These are phyloP conservation scores for Schlechtendalia chinensis DNA, from an alignment of 1,140 invertebrate genomes.

Conservation along the genomic window DNA sequence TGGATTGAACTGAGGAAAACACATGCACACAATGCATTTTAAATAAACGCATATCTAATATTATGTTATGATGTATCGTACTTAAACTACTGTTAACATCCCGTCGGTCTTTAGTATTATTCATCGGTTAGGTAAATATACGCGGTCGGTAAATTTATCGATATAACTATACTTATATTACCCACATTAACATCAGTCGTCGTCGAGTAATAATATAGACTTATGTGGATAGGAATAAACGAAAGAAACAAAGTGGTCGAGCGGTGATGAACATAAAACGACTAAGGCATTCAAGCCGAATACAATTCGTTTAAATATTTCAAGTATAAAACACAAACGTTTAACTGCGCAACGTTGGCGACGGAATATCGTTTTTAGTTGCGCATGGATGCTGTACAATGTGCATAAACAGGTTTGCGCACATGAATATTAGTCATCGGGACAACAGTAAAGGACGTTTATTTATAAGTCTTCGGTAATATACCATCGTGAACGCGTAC, in stretches of 20 bases:
- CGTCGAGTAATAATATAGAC: too few species aligned
- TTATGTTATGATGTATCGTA: too few species aligned
- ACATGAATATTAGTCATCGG: conserved; percentile 47
- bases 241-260: too few species aligned
- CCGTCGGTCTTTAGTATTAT: not conserved
- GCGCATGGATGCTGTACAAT: conserved; percentile 27
- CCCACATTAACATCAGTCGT: too few species aligned
- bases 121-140: not conserved
- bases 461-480: conserved; percentile 44
- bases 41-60: too few species aligned
- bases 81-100: not conserved
- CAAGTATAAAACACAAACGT: conserved; percentile 20
- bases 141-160: too few species aligned
- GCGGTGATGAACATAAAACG: not conserved
- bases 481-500: not conserved
- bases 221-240: too few species aligned
- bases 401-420: conserved; percentile 39
- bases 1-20: conserved; percentile 61
- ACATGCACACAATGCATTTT: too few species aligned
- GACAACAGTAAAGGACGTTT: conserved; percentile 43
- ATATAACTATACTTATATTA: too few species aligned
- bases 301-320: not conserved
- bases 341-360: not conserved
- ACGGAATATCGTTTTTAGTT: conserved; percentile 16
- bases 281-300: not conserved